Evolutionary conservation across 1,140 invertebrate genomes (phyloP).

Genomic region (Pteromalus puparum): DNA sequence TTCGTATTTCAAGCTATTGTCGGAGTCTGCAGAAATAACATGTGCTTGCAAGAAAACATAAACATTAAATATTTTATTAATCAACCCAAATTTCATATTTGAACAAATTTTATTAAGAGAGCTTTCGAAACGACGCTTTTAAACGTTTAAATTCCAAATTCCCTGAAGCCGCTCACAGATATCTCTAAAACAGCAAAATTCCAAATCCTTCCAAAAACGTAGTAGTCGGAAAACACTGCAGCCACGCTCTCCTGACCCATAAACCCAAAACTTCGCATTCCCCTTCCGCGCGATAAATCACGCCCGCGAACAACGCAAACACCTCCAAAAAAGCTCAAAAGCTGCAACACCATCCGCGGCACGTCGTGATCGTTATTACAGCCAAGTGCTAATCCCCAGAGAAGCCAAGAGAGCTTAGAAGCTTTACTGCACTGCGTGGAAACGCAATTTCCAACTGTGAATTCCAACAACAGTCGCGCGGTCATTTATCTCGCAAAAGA

Average conservation of each 20-base stretch:
- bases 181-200: neutral
- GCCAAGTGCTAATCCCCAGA: neutral
- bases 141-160: too few relatives aligned
- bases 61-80: too few relatives aligned
- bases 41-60: too few relatives aligned
- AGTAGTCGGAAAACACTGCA: neutral
- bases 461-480: neutral
- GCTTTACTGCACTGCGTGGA: neutral
- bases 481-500: neutral
- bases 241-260: neutral
- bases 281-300: neutral
- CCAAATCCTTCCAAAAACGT: neutral
- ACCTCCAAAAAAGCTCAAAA: conserved; percentile 4
- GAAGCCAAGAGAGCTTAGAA: neutral
- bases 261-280: neutral
- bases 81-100: too few relatives aligned
- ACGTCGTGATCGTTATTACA: neutral
- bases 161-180: too few relatives aligned
- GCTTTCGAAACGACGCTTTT: too few relatives aligned
- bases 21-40: too few relatives aligned
- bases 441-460: neutral
- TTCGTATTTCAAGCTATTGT: too few relatives aligned
- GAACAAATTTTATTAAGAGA: too few relatives aligned
- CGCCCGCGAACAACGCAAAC: neutral
- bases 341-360: neutral